Evolutionary conservation across 2,113 vertebrate species (phyloP).

Genomic region (Cyphotilapia sp.): DNA sequence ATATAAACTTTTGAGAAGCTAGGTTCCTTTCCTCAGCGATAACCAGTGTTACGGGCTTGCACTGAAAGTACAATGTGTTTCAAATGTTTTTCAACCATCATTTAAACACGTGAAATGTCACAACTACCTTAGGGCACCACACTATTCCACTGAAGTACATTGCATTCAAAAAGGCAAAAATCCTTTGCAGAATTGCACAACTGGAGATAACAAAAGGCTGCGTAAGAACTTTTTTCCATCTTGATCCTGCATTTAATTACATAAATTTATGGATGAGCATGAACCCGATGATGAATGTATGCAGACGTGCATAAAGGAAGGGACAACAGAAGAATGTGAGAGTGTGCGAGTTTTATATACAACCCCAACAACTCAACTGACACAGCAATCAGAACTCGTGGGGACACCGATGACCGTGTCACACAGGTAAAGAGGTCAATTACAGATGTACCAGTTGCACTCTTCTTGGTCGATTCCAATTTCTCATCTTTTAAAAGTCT

Average conservation of each 20-base stretch:
- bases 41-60: neutral
- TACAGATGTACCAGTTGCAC: neutral
- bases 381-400: neutral
- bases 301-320: neutral
- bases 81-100: neutral
- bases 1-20: rapidly evolving
- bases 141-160: neutral
- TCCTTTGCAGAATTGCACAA: neutral
- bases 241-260: neutral
- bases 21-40: neutral
- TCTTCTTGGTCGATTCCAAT: neutral
- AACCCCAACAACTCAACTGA: neutral
- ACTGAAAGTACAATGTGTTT: neutral
- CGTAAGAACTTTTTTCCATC: neutral
- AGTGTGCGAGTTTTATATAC: neutral
- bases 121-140: neutral
- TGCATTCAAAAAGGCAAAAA: neutral
- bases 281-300: neutral
- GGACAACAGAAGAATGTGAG: neutral
- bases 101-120: neutral
- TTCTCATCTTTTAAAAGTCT: neutral
- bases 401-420: rapidly evolving
- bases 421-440: neutral
- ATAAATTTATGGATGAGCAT: neutral
- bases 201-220: neutral